Percentiles rank a stretch among this genome's conserved stretches.
phyloP scores from a whole-genome alignment of 2,888 invertebrate genomes.

The Cephus sareptanus region DNA sequence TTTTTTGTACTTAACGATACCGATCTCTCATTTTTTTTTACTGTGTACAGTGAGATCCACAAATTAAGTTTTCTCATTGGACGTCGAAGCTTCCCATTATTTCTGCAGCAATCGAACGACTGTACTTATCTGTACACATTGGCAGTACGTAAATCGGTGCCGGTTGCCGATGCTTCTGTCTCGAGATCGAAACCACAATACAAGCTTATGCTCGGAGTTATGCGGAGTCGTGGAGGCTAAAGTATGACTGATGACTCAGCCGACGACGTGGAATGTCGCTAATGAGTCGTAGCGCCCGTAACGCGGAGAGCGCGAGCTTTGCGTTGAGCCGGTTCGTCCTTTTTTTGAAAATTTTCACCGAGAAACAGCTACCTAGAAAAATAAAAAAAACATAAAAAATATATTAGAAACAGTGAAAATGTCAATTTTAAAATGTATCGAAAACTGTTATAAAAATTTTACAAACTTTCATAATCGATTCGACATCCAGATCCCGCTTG shows the following conservation, averaged over 20 bases:
- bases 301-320: neutral
- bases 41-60: neutral
- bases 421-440: neutral
- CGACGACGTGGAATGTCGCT: conserved; percentile 61
- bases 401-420: neutral
- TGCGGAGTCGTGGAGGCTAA: conserved; percentile 43
- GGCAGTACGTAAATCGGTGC: neutral
- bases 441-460: neutral
- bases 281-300: conserved; percentile 46
- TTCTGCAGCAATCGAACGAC: neutral
- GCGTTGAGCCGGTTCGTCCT: neutral
- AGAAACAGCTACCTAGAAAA: neutral
- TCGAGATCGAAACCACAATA: conserved; percentile 37
- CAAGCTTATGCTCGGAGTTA: conserved; percentile 38
- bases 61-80: neutral
- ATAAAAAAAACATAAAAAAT: neutral
- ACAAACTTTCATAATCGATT: neutral
- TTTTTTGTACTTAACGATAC: neutral
- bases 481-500: neutral
- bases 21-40: neutral
- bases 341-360: neutral
- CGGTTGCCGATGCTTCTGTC: conserved; percentile 12
- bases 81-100: neutral
- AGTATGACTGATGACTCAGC: conserved; percentile 59
- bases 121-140: neutral